Evolutionary conservation across 2,797 vertebrate genomes (phyloP).

Genomic region (Pseudochirops cupreus): DNA sequence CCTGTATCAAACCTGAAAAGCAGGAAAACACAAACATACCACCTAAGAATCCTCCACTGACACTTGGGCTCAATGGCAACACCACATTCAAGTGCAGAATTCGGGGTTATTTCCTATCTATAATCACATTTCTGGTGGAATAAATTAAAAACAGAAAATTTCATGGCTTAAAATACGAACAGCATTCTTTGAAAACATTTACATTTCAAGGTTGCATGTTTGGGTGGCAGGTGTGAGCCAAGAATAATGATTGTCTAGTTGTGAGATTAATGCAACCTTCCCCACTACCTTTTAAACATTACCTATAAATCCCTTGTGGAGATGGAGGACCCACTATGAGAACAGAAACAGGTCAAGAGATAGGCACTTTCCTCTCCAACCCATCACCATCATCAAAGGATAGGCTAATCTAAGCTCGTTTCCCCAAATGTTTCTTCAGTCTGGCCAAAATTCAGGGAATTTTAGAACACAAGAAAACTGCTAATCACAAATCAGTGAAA

Average conservation of each 20-base stretch:
- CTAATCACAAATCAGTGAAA: background rate
- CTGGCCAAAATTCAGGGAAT: background rate
- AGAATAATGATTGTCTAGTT: background rate
- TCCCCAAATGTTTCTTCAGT: background rate
- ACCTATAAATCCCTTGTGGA: background rate
- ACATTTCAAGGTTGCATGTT: background rate
- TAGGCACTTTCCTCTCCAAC: background rate
- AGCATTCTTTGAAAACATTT: background rate
- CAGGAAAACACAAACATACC: rapidly evolving
- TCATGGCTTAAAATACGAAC: background rate
- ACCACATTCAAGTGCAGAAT: background rate
- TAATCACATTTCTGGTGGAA: slow-evolving; percentile 27
- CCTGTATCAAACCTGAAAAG: background rate
- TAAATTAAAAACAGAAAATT: slow-evolving; percentile 50
- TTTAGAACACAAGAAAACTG: background rate
- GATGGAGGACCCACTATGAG: background rate
- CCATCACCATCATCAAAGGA: background rate
- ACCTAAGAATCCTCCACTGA: background rate
- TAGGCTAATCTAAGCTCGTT: background rate
- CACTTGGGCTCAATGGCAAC: background rate
- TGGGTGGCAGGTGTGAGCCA: no score
- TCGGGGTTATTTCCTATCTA: background rate
- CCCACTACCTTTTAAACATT: background rate
- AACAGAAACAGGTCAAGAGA: background rate
- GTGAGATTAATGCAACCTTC: background rate